phyloP scores from a whole-genome alignment of 2,888 invertebrate genomes.

The Galerucella calmariensis region DNA sequence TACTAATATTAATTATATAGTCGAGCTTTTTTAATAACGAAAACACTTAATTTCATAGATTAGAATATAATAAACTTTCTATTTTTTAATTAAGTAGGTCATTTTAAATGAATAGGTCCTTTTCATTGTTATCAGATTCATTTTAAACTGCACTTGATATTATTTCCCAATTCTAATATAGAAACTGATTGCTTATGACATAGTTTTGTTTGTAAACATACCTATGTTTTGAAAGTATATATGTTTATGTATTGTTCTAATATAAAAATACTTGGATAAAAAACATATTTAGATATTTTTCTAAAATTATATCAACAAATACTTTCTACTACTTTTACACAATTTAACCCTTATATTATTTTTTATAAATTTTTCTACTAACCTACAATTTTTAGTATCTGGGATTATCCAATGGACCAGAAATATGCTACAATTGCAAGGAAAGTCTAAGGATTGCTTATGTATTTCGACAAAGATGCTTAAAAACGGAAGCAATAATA shows the following conservation, averaged over 20 bases:
- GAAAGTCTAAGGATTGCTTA: conserved; percentile 37
- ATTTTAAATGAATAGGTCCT: neutral
- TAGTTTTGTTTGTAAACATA: neutral
- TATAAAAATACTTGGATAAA: neutral
- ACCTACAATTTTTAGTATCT: conserved; percentile 42
- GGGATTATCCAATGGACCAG: conserved; percentile 42
- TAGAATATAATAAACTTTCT: neutral
- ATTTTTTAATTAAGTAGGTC: neutral
- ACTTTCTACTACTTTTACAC: neutral
- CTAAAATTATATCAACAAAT: neutral
- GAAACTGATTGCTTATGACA: neutral
- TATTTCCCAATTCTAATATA: neutral
- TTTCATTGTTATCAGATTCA: neutral
- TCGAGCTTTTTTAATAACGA: neutral
- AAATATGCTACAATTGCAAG: conserved; percentile 43
- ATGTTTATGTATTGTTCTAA: neutral
- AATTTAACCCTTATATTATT: neutral
- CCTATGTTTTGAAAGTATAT: neutral
- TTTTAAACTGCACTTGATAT: too few relatives aligned
- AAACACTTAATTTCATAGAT: neutral
- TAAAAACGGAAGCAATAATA: conserved; percentile 44
- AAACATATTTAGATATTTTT: neutral
- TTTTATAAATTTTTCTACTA: neutral
- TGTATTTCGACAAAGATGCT: conserved; percentile 43
- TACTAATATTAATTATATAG: neutral